Base-by-base conservation (phyloP, 2,888 invertebrate species). In the Rambutsinella grinnellia region DNA sequence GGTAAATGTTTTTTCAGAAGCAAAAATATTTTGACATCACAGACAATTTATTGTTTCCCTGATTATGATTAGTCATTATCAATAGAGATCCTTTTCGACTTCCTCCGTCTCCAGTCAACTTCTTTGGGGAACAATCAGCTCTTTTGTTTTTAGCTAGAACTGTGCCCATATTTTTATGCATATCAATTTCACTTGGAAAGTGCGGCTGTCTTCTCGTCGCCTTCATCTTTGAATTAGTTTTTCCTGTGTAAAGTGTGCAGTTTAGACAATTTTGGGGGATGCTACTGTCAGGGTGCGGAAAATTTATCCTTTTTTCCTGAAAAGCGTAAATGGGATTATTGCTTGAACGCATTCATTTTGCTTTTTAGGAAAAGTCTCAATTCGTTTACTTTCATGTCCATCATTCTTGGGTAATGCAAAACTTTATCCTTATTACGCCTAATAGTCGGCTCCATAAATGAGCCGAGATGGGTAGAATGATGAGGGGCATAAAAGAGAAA, bases 11-110 rank as follows among this genome's bases (percentile, higher is more conserved):
- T 47, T 44, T 19, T 47, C 23, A 44, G 23, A 46, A 46, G 53
- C 5, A n/a, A 60, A 60, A 71, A 72, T 72, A 60, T 72, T 72
- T 72, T 65, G 72, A 72, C 72, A 72, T 27, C 19, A 5, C 66
- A 72, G 72, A 72, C 72, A 72, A 72, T 72, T 72, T 72, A 72
- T 72, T 66, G 66, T 66, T 72, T 72, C 72, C 72, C 60, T 65
- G 67, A 67, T 67, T 67, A 60, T 10, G 49, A 49, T 49, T 49
- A 49, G 49, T n/a, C 49, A 49, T 49, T 49, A 10, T 49, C 49
- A 10, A 13, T 44, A 44, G 13, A 44, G 13, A 44, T 13, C 36
- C 36, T 36, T 36, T 36, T 13, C 13, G 6, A 5, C 36, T 36
- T 36, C 36, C 6, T 36, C 5, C 36, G 36, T 36, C 36, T 36